These are phyloP conservation scores for Atherix ibis DNA, from an alignment of 2,888 invertebrate genomes.

Conservation along the genomic window DNA sequence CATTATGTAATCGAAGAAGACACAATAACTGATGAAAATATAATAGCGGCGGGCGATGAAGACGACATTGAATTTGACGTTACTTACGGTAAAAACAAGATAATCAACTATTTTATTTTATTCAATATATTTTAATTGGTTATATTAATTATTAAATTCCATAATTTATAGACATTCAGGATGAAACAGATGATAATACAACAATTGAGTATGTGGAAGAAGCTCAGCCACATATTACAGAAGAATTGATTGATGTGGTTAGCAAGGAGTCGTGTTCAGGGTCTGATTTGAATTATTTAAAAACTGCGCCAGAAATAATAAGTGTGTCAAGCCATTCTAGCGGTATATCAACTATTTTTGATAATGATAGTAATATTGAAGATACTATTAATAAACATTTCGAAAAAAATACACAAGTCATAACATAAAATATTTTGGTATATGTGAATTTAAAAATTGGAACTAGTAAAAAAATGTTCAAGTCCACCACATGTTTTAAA, in stretches of 20 bases:
- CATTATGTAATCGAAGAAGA: slow-evolving; percentile 11
- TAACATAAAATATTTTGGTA: too few relatives aligned
- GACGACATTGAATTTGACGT: slow-evolving; percentile 15
- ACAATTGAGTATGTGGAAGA: slow-evolving; percentile 23
- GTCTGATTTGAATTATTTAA: slow-evolving; percentile 3
- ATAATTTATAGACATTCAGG: slow-evolving; percentile 5
- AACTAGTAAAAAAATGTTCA: too few relatives aligned
- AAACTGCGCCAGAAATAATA: slow-evolving; percentile 1
- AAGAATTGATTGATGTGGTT: slow-evolving; percentile 7
- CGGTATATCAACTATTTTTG: slow-evolving; percentile 3
- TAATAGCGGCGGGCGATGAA: slow-evolving; percentile 12
- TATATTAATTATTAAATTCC: neutral
- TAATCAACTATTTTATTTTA: neutral
- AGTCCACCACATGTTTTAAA: too few relatives aligned
- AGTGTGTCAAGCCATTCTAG: slow-evolving; percentile 4
- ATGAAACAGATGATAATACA: slow-evolving; percentile 21
- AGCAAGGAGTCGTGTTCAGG: slow-evolving; percentile 1
- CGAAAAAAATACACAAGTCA: slow-evolving; percentile 1
- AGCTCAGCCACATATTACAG: slow-evolving; percentile 3
- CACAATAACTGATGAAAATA: slow-evolving; percentile 8
- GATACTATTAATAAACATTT: neutral
- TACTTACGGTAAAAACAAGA: slow-evolving; percentile 13
- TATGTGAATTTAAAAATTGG: too few relatives aligned
- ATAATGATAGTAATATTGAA: slow-evolving; percentile 2
- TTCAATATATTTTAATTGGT: neutral